These are phyloP conservation scores for Drosophila pseudoobscura DNA, from an alignment of 1,140 invertebrate genomes.

Conservation along the genomic window DNA sequence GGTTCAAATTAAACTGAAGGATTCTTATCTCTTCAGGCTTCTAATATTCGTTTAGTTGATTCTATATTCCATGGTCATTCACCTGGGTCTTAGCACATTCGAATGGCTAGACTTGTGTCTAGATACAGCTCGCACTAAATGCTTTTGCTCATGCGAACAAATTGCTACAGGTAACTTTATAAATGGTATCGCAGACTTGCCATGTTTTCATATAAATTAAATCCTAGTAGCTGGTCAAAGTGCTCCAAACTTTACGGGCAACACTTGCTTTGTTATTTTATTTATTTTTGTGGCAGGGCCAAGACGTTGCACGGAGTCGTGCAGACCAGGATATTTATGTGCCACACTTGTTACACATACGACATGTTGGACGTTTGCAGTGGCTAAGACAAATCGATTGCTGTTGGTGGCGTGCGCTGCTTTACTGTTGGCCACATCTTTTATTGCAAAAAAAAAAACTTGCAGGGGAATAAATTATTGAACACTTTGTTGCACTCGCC, in stretches of 20 bases:
- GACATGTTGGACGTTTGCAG: slow-evolving; percentile 60
- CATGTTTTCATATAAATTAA: slow-evolving; percentile 47
- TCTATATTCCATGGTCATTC: no score
- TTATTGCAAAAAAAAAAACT: slow-evolving; percentile 40
- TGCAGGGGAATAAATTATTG: slow-evolving; percentile 57
- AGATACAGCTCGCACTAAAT: slow-evolving; percentile 11
- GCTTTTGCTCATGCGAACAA: slow-evolving; percentile 31
- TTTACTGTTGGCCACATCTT: slow-evolving; percentile 16
- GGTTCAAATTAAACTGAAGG: no score
- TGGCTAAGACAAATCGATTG: slow-evolving; percentile 71
- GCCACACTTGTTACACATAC: slow-evolving; percentile 73
- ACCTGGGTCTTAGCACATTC: not conserved
- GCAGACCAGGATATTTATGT: slow-evolving; percentile 63
- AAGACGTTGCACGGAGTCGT: slow-evolving; percentile 23
- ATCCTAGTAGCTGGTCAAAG: slow-evolving; percentile 21
- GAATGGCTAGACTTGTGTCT: not conserved
- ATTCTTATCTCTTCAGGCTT: no score
- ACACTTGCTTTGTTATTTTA: slow-evolving; percentile 21
- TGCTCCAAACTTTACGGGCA: no score
- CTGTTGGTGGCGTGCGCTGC: slow-evolving; percentile 35
- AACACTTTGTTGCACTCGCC: slow-evolving; percentile 59
- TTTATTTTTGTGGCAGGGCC: slow-evolving; percentile 48
- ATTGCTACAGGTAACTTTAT: slow-evolving; percentile 41
- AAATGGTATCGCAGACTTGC: slow-evolving; percentile 43
- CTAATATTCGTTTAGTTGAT: no score